Evolutionary conservation across 2,888 invertebrate genomes (phyloP), one percentile per base, ranked within the genome.

Genomic region (Scelioninae gen. 2): DNA sequence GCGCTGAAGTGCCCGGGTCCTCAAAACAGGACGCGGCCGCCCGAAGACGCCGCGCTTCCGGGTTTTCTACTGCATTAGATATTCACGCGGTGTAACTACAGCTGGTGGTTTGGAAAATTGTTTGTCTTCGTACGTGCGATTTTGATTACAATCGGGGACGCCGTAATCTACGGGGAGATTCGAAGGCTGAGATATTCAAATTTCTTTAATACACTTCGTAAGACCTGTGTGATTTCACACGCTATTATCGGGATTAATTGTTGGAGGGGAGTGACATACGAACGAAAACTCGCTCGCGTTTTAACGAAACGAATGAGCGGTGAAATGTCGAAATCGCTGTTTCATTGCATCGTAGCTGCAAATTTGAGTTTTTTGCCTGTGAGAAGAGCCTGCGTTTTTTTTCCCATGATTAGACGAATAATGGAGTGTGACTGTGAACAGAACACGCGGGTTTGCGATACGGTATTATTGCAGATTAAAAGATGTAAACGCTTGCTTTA

Each of bases 11-110:
- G n/a, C n/a, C n/a, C n/a, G n/a, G 78, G 80, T 83, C 82, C 82
- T 83, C 79, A 77, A 80, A 81, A 83, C 84, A 84, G 84, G 84
- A 84, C 84, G 84, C 78, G 78, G 76, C 79, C 75, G 79, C 73
- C 76, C 78, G 78, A 80, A 79, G 76, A 82, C 76, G 76, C 78
- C 80, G 78, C 78, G 79, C 83, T 85, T 85, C 85, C 85, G 85
- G 85, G 84, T 84, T 80, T 75, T 78, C 78, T 75, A 76, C 72
- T 78, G 78, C 80, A 79, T 80, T 78, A 76, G 71, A 78, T 82
- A 82, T 81, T 82, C 82, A 81, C 43, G 52, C 33, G 39, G 63
- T 73, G 68, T 67, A 71, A 63, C 76, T 74, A 79, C 83, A 83
- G 82, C 83, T 83, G 83, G 82, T 77, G 74, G 37, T 53, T 37